Conservation (phyloP, 2,797 vertebrate species). For the Ctenopoma kingsleyae region DNA sequence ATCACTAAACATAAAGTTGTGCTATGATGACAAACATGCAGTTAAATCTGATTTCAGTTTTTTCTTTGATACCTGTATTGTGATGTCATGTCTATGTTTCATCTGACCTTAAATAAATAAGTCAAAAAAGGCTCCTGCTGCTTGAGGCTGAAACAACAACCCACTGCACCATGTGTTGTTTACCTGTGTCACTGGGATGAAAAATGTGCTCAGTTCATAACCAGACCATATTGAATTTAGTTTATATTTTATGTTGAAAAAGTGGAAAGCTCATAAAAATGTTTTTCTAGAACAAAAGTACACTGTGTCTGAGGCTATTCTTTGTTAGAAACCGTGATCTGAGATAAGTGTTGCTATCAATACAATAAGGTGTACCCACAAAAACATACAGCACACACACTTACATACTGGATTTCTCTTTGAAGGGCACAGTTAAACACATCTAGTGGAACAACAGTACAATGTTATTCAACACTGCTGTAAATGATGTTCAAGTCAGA, state of each 20-base stretch:
- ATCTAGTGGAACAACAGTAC: slow-evolving; percentile 33
- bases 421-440: slow-evolving; percentile 39
- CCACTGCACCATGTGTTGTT: background rate
- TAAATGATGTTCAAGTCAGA: slow-evolving; percentile 7
- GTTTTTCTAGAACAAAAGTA: slow-evolving; percentile 33
- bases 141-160: slow-evolving; percentile 21
- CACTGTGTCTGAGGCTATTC: slow-evolving; percentile 34
- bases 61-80: background rate
- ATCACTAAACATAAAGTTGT: background rate
- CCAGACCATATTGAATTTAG: slow-evolving; percentile 18
- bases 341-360: slow-evolving; percentile 58
- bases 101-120: slow-evolving; percentile 14
- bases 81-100: slow-evolving; percentile 2
- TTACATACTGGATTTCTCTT: slow-evolving; percentile 9
- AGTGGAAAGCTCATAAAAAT: slow-evolving; percentile 24
- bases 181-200: slow-evolving; percentile 33
- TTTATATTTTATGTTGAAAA: slow-evolving; percentile 37
- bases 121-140: slow-evolving; percentile 5
- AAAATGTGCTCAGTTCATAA: slow-evolving; percentile 46
- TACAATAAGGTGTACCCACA: slow-evolving; percentile 32
- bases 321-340: slow-evolving; percentile 36
- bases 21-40: background rate
- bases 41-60: background rate
- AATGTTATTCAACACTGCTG: slow-evolving; percentile 8
- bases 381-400: background rate